Base-by-base conservation (phyloP, 2,888 invertebrate genomes). In the Cryptosula pallasiana region DNA sequence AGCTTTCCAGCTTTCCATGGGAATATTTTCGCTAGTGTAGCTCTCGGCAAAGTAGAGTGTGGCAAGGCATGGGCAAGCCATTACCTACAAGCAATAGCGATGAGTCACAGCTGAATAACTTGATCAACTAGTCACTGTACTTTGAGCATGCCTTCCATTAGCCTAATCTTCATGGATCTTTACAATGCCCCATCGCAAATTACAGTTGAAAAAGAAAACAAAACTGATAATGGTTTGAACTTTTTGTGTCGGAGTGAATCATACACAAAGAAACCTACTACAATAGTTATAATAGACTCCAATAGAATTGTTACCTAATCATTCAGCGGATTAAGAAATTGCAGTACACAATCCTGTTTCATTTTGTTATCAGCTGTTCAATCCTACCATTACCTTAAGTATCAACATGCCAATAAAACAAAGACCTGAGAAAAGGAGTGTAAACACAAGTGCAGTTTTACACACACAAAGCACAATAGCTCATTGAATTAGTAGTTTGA, bases 41-140 rank as follows among this genome's bases (percentile, higher is more conserved):
- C 70, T 70, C 27, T 70, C 45, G 13, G 70, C 32, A 16, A 70
- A 35, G 45, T 54, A 70, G 5, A 70, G 32, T 27, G 70, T 70
- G 23, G 27, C 70, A 5, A 70, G 25, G 29, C 70, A 70, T 5
- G 36, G 70, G 45, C 70, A 70, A 3, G n/a, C 63, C 63, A 63
- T 63, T 5, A 63, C 63, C 63, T 63, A 63, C 13, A 63, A 34
- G 25, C 5, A 20, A 45, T 13, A 5, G 20, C 45, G 20, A 45
- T 45, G 45, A 45, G 45, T 45, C 45, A 45, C 45, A 45, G 20
- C 9, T 45, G 45, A 45, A 20, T 45, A 5, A 45, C 45, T 45
- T 13, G 45, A 45, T 45, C 45, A 45, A 5, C 45, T 45, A 45
- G 45, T n/a, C 9, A 45, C 5, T 45, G 45, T 13, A 45, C 20